Base-by-base conservation (phyloP, 2,113 vertebrate genomes). In the Spea bombifrons region DNA sequence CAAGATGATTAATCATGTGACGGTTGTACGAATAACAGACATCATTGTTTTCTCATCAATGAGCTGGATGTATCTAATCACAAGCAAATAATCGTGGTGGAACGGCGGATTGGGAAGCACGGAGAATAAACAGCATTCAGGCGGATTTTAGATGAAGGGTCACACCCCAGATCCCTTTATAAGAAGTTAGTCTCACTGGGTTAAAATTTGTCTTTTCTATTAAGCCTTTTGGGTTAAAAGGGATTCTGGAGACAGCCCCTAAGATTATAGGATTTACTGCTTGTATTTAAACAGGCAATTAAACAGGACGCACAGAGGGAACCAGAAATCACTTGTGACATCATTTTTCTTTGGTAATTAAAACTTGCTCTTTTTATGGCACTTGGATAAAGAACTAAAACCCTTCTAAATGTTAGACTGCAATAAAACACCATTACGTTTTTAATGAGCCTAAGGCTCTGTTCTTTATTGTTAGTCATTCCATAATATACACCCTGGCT, bases 231-330 rank as follows among this genome's bases (percentile, higher is more conserved):
- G 64, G 71, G 64, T 30, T 80, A 61, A 10, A 46, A 64, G 78
- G 78, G 73, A 68, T 80, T 73, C 78, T 66, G 57, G 68, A 59
- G 64, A 73, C 71, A 74, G 74, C 74, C 64, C 78, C 55, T 68
- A 64, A 68, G 78, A 80, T 80, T 80, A 80, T 45, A 68, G 71
- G 71, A 80, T 80, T 80, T 80, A 68, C 44, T 63, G 17, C 53
- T 73, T 30, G 64, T 73, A 74, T 80, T 80, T 80, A 80, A 68
- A 44, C 44, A 68, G 65, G 71, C 78, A 50, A 80, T 80, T 80
- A 74, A 52, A 68, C 44, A 53, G 65, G 71, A 15, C 67, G 50
- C 12, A 4, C 5, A 50, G 64, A 12, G 16, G 16, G 71, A 80
- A 68, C 72, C 17, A 49, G 43, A 43, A 68, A 49, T 64, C 12